Evolutionary conservation across 2,888 invertebrate species (phyloP).

Genomic region (Troides aeacus): DNA sequence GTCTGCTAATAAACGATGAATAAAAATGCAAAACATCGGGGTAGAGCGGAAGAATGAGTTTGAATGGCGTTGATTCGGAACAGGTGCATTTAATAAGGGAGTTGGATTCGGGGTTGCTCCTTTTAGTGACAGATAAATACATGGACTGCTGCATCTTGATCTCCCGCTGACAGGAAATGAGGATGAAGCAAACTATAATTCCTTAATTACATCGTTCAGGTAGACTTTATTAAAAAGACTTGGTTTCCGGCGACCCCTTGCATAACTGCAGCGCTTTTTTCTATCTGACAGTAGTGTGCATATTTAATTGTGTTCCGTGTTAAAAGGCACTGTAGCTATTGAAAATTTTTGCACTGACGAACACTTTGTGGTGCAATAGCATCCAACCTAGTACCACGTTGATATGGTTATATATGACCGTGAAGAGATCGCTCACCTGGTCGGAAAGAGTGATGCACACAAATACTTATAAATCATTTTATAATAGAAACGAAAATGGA

Average conservation of each 20-base stretch:
- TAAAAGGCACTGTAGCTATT: too few relatives aligned
- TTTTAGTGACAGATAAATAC: slow-evolving; percentile 39
- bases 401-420: too few relatives aligned
- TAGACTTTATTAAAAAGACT: too few relatives aligned
- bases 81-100: slow-evolving; percentile 63
- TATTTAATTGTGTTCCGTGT: too few relatives aligned
- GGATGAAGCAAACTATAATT: background rate
- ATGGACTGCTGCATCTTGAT: background rate
- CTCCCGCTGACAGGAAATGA: background rate
- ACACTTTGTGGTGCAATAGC: too few relatives aligned
- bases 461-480: slow-evolving; percentile 16
- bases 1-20: slow-evolving; percentile 55
- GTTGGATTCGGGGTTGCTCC: slow-evolving; percentile 42
- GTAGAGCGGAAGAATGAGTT: slow-evolving; percentile 64
- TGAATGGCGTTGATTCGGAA: slow-evolving; percentile 62
- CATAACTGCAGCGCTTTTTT: too few relatives aligned
- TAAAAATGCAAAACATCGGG: slow-evolving; percentile 64
- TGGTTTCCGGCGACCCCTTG: too few relatives aligned
- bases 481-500: slow-evolving; percentile 22
- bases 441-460: background rate
- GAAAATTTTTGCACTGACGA: too few relatives aligned
- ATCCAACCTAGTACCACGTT: too few relatives aligned
- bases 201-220: background rate
- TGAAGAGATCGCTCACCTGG: too few relatives aligned
- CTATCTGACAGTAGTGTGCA: too few relatives aligned